Base-by-base conservation (phyloP, 2,888 invertebrate species). In the Stenolophus ochropezus region DNA sequence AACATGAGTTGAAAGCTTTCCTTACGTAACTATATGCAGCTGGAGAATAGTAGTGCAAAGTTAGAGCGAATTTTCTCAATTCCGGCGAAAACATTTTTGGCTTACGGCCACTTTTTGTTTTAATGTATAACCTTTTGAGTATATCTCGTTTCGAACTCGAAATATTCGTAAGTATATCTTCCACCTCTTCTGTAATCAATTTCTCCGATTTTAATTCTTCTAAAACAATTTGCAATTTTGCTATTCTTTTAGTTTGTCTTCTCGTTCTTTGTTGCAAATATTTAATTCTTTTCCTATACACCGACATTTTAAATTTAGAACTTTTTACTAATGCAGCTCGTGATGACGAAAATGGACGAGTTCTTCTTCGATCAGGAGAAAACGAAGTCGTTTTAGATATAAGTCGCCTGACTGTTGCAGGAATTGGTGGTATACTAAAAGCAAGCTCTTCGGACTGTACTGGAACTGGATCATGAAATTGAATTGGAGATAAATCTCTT, bases 41-140 rank as follows among this genome's bases (percentile, higher is more conserved):
- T n/a, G n/a, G n/a, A n/a, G n/a, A n/a, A n/a, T n/a, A n/a, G n/a
- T n/a, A n/a, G n/a, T n/a, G n/a, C n/a, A n/a, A n/a, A n/a, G n/a
- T n/a, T n/a, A n/a, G n/a, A n/a, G n/a, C n/a, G n/a, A n/a, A n/a
- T n/a, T 80, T 73, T 80, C 84, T 76, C 18, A 82, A 71, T 16
- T 76, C 82, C 14, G 42, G 58, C 16, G 82, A 71, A 73, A 71
- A 81, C 4, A 84, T 82, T 81, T 86, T 85, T 23, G 86, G 86
- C 5, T n/a, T n/a, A n/a, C n/a, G n/a, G n/a, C n/a, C n/a, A n/a
- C 65, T 65, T 18, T 4, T 0, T 8, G 16, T 71, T n/a, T 71
- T 33, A 1, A 11, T 6, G 8, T 16, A 33, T 33, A n/a, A 11
- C 1, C 71, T 25, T 25, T 14, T 6, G n/a, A 14, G 18, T 27